phyloP scores from a whole-genome alignment of 2,113 vertebrate genomes.

The Drymodes brunneopygia region DNA sequence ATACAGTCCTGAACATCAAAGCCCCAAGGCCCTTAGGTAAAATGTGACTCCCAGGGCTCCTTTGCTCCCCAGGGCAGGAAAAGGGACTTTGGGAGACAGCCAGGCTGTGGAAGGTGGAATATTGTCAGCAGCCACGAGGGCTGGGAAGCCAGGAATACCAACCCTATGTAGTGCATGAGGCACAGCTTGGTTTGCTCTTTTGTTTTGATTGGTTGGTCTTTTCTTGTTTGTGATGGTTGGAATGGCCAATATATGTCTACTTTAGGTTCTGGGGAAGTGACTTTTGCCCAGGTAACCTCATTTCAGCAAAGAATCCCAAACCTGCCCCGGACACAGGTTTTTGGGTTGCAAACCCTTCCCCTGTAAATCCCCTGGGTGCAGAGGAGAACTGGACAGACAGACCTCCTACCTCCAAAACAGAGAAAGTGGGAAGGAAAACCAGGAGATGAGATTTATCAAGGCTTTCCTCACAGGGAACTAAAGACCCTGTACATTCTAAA shows the following conservation, averaged over 20 bases:
- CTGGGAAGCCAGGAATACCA: background rate
- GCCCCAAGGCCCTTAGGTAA: background rate
- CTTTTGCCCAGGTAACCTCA: background rate
- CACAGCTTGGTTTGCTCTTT: background rate
- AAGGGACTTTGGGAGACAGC: background rate
- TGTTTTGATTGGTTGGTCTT: background rate
- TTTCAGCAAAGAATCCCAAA: background rate
- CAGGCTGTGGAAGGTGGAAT: rapidly evolving
- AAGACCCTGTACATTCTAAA: background rate
- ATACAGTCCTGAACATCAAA: background rate
- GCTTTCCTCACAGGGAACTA: background rate
- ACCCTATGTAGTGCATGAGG: background rate
- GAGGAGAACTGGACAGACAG: background rate
- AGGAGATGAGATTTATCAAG: background rate
- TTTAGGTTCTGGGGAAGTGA: background rate
- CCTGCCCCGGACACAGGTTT: background rate
- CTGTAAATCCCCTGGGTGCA: background rate
- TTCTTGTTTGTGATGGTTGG: background rate
- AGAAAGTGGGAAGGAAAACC: background rate
- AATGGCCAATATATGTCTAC: background rate
- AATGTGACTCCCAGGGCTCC: background rate
- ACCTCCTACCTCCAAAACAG: background rate
- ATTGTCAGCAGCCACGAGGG: background rate
- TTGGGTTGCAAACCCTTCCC: background rate
- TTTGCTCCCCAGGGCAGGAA: background rate